A percentile compares a stretch with the other conserved stretches of the same genome.
These are phyloP conservation scores for Heterochromis multidens DNA, from an alignment of 2,113 vertebrate species.

Conservation along the genomic window DNA sequence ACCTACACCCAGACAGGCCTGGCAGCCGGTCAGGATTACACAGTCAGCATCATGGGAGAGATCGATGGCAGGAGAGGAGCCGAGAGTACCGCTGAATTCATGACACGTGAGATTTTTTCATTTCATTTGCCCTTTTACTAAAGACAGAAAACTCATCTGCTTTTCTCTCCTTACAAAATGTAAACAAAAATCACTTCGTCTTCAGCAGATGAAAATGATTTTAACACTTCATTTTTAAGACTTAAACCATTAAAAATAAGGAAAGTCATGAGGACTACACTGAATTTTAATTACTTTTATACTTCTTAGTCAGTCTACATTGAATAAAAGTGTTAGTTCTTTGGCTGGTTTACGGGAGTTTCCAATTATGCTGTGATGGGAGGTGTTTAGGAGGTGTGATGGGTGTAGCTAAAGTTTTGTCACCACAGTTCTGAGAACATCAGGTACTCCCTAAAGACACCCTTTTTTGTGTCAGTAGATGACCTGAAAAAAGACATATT, in stretches of 20 bases:
- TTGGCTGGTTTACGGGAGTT: not conserved
- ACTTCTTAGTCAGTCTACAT: not conserved
- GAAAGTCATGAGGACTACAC: not conserved
- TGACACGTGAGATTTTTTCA: conserved; percentile 65
- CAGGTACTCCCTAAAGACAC: not conserved
- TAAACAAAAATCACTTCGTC: not conserved
- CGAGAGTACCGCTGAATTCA: conserved; percentile 54
- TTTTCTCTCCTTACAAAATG: accelerated
- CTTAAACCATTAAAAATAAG: not conserved
- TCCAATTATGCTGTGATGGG: not conserved
- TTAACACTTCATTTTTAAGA: not conserved
- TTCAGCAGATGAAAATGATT: not conserved
- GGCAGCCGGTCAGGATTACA: conserved; percentile 75
- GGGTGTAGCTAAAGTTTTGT: not conserved
- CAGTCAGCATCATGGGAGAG: conserved; percentile 66
- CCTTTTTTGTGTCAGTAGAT: not conserved
- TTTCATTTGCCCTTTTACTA: not conserved
- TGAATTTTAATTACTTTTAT: not conserved
- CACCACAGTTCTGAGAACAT: not conserved
- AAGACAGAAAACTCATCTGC: not conserved
- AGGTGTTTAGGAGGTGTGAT: not conserved
- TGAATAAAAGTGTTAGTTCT: not conserved
- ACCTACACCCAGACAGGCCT: conserved; percentile 73
- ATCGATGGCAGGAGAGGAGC: conserved; percentile 52
- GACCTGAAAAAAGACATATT: not conserved